phyloP scores from a whole-genome alignment of 2,113 vertebrate species.

The Sinocyclocheilus anshuiensis region DNA sequence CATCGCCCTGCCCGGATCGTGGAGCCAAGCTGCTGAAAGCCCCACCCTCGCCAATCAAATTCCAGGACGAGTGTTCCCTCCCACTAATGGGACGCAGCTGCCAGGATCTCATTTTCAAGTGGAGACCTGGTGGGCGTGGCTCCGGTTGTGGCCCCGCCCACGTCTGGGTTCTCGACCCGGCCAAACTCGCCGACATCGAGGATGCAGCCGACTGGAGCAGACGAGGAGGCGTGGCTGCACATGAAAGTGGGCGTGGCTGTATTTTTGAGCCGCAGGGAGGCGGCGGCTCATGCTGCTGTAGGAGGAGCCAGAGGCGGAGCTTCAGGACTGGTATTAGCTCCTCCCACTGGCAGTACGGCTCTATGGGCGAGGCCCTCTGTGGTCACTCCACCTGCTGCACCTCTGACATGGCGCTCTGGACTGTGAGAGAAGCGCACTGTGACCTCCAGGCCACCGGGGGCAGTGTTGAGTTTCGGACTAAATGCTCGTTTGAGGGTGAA shows the following conservation, averaged over 20 bases:
- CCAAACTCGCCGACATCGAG: conserved; percentile 90
- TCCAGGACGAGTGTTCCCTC: conserved; percentile 68
- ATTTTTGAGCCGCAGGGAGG: conserved; percentile 71
- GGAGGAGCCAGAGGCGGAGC: conserved; percentile 78
- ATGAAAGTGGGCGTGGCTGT: conserved; percentile 47
- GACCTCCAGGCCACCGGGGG: conserved; percentile 72
- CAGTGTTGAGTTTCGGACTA: conserved; percentile 82
- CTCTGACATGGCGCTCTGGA: conserved; percentile 80
- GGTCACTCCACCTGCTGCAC: conserved; percentile 89
- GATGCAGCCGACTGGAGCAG: conserved; percentile 91
- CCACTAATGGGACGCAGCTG: conserved; percentile 60
- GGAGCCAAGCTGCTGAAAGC: conserved; percentile 68
- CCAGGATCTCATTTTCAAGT: conserved; percentile 73
- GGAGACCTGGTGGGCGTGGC: conserved; percentile 60
- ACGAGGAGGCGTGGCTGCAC: conserved; percentile 64
- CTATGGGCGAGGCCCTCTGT: conserved; percentile 81
- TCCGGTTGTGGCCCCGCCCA: conserved; percentile 51
- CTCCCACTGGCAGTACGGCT: conserved; percentile 82
- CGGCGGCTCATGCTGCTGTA: conserved; percentile 77
- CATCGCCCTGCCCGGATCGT: conserved; percentile 59
- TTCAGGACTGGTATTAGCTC: conserved; percentile 85
- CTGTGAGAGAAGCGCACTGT: conserved; percentile 77
- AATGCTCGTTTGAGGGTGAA: conserved; percentile 75
- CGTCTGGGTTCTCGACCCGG: conserved; percentile 87
- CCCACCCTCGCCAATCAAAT: conserved; percentile 62